Conservation (phyloP, 2,113 vertebrate genomes). For the Cavia porcellus region DNA sequence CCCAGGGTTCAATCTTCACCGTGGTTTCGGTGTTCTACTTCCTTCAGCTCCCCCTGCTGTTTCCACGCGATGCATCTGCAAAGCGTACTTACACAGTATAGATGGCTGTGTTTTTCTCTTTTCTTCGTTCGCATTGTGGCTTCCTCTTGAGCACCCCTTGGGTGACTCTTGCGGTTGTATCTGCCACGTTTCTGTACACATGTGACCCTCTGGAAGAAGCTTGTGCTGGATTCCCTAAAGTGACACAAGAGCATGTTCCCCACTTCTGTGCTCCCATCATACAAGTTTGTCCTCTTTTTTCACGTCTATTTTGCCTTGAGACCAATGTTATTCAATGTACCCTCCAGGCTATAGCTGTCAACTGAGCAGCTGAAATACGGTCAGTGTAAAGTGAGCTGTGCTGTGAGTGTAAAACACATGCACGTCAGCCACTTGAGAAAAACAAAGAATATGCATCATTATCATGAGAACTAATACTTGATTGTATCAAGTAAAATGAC, state of each 20-base stretch:
- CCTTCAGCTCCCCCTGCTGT: neutral
- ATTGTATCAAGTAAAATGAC: neutral
- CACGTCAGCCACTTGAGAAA: neutral
- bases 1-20: neutral
- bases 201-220: neutral
- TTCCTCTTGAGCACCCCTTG: rapidly evolving
- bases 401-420: neutral
- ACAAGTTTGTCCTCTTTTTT: neutral
- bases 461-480: neutral
- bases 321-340: neutral
- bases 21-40: neutral
- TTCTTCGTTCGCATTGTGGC: neutral
- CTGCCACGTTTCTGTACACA: neutral
- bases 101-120: neutral
- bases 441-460: neutral
- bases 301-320: neutral
- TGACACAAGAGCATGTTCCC: neutral
- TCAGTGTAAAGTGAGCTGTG: neutral
- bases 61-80: neutral
- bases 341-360: neutral
- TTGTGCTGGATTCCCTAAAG: neutral
- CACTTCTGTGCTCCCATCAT: neutral
- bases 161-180: neutral
- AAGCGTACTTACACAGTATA: neutral
- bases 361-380: neutral